Evolutionary conservation across 2,113 vertebrate genomes (phyloP).

Genomic region (Leptocoma aspasia): DNA sequence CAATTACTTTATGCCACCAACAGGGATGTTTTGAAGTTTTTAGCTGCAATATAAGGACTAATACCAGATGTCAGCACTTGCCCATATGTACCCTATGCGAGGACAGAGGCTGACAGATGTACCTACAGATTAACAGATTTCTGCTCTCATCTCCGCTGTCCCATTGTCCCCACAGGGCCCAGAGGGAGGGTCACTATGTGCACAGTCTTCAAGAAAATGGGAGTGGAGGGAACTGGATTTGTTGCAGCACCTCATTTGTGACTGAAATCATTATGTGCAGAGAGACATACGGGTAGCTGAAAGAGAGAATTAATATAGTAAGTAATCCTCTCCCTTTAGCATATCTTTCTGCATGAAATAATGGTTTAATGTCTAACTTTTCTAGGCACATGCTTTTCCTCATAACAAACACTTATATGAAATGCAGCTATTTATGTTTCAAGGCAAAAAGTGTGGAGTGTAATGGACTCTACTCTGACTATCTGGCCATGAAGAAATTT

Average conservation of each 20-base stretch:
- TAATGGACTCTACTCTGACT: slow-evolving; percentile 52
- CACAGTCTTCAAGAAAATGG: neutral
- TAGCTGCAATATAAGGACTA: neutral
- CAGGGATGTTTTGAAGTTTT: neutral
- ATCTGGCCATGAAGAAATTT: neutral
- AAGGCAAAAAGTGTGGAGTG: slow-evolving; percentile 41
- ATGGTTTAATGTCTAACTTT: slow-evolving; percentile 68
- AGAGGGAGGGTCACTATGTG: neutral
- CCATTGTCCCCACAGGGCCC: neutral
- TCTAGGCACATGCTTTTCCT: slow-evolving; percentile 40
- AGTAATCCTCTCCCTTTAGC: slow-evolving; percentile 69
- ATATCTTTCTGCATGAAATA: slow-evolving; percentile 71
- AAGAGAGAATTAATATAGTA: slow-evolving; percentile 70
- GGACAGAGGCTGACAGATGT: neutral
- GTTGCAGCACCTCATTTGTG: slow-evolving; percentile 2
- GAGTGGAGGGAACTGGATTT: neutral
- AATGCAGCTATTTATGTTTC: slow-evolving; percentile 64
- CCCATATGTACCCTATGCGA: neutral
- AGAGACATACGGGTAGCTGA: slow-evolving; percentile 44
- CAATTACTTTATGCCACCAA: neutral
- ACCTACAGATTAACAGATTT: neutral
- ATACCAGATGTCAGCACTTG: neutral
- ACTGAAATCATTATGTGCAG: slow-evolving; percentile 49
- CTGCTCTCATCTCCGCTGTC: neutral
- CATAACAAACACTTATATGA: slow-evolving; percentile 62